These are phyloP conservation scores for Tapirus terrestris DNA, from an alignment of 2,113 vertebrate species.

Conservation along the genomic window DNA sequence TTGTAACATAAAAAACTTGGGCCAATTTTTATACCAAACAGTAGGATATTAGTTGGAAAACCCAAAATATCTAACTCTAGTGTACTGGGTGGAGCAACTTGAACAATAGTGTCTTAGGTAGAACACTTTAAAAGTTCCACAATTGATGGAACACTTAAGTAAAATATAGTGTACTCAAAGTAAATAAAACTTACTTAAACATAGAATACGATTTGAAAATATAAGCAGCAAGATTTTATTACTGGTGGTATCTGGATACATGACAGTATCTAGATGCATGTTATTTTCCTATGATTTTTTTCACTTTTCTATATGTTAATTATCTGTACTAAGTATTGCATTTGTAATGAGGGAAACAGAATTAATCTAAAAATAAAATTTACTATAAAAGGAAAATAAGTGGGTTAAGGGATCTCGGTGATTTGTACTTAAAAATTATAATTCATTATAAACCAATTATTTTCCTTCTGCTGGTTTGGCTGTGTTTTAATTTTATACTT, in stretches of 20 bases:
- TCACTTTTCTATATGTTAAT: background rate
- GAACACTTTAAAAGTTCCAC: background rate
- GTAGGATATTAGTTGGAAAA: background rate
- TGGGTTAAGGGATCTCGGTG: background rate
- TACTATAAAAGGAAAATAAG: constrained; percentile 8
- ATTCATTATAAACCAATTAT: constrained; percentile 54
- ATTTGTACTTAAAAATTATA: constrained; percentile 32
- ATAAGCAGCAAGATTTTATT: background rate
- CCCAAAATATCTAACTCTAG: background rate
- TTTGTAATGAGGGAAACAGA: background rate
- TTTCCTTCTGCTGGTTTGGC: constrained; percentile 2
- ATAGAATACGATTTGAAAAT: background rate
- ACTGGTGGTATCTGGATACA: background rate
- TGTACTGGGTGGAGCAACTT: background rate
- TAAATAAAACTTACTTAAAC: background rate
- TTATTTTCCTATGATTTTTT: background rate
- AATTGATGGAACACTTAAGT: background rate
- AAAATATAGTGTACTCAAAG: background rate
- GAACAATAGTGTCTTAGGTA: background rate
- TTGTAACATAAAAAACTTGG: background rate
- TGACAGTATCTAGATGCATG: background rate
- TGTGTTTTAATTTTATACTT: constrained; percentile 44
- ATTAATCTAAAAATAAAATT: constrained; percentile 13
- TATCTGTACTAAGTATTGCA: background rate
- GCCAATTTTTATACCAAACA: background rate